Conservation (phyloP, 35 echinoderm and acorn worm genomes). For the Amphiura filiformis region DNA sequence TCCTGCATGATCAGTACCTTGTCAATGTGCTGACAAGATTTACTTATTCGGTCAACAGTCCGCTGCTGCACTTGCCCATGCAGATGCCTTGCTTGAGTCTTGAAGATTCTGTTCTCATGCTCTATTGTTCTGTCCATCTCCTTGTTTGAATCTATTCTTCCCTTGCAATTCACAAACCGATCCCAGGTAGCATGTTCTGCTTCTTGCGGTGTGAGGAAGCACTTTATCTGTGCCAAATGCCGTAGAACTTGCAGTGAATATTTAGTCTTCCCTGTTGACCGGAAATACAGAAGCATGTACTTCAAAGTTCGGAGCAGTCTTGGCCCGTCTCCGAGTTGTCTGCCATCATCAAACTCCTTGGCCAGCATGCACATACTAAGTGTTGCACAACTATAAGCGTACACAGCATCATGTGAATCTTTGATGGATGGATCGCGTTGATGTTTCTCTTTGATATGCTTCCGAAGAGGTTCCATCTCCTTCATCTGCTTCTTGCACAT, state of each 20-base stretch:
- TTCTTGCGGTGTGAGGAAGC: slow-evolving; percentile 48
- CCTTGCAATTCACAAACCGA: slow-evolving; percentile 37
- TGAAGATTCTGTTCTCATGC: slow-evolving; percentile 56
- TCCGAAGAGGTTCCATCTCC: background rate
- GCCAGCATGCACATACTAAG: slow-evolving; percentile 50
- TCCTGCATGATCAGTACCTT: slow-evolving; percentile 18
- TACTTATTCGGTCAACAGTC: slow-evolving; percentile 47
- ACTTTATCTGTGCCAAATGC: slow-evolving; percentile 44
- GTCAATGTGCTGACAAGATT: slow-evolving; percentile 18
- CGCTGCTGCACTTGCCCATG: slow-evolving; percentile 35
- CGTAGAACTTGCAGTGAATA: slow-evolving; percentile 41
- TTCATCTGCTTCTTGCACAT: background rate
- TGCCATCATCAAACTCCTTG: slow-evolving; percentile 46
- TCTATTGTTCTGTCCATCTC: slow-evolving; percentile 50
- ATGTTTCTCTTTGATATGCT: background rate
- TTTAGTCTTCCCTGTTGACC: slow-evolving; percentile 35
- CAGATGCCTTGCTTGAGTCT: slow-evolving; percentile 23
- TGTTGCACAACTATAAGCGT: slow-evolving; percentile 19
- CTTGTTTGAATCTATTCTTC: slow-evolving; percentile 27
- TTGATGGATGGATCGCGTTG: background rate
- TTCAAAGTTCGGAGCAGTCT: slow-evolving; percentile 40
- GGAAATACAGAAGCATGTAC: slow-evolving; percentile 54
- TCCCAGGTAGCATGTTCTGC: slow-evolving; percentile 46
- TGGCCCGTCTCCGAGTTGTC: slow-evolving; percentile 39
- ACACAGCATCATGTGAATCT: slow-evolving; percentile 19